Base-by-base conservation (phyloP, 1,140 invertebrate genomes). In the Ceratitis capitata region DNA sequence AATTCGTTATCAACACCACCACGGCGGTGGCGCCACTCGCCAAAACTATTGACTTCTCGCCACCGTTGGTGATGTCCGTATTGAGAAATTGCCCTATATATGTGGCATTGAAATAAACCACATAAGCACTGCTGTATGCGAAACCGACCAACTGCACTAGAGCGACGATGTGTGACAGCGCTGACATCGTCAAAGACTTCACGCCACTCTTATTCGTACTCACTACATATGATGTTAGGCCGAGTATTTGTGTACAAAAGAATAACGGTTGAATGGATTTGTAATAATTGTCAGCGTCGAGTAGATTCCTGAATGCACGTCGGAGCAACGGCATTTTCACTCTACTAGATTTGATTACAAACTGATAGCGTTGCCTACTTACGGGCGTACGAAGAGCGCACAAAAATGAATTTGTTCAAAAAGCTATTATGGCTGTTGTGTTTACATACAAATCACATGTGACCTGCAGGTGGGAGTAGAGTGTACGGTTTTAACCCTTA, bases 21-120 rank as follows among this genome's bases (percentile, higher is more conserved):
- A 87, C 86, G 3, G 89, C 89, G 0, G 89, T 88, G 35, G 89
- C 87, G 6, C 91, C 53, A 1, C 89, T 89, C 85, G 86, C 88
- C n/a, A 90, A 89, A 39, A 89, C 87, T 84, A 91, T 89, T 56
- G 90, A 23, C 0, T 87, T 88, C 87, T 91, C 88, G 1, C 89
- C 89, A 6, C 90, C 85, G 0, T 87, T 88, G 6, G 90, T 90
- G 56, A 91, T 88, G 6, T 91, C 88, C 0, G 89, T 90, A 83
- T 87, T 88, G 61, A 90, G 87, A 26, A 91, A 91, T 35, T 90
- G 90, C 1, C 89, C 89, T 19, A 91, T 88, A 39, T 89, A 87
- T n/a, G 90, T 90, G 47, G 89, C 88, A 14, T 89, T 88, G 58
- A 88, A 87, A 0, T 87, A 64, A 61, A 89, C 51, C 14, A 89